Percentiles rank a stretch among this genome's conserved stretches.
Conservation (phyloP, 2,888 invertebrate species). For the Helicoverpa assulta region DNA sequence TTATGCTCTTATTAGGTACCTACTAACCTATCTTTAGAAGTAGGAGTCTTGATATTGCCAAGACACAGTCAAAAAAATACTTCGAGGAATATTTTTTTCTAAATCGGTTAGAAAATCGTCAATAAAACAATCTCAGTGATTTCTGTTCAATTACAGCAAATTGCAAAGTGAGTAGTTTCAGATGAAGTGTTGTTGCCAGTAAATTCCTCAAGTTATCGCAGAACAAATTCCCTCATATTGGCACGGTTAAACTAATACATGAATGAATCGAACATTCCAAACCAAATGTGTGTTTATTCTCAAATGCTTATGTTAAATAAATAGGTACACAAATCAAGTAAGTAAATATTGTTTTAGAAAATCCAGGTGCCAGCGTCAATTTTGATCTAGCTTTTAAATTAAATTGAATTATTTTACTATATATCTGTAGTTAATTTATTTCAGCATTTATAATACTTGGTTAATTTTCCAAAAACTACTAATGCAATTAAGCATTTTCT, state of each 20-base stretch:
- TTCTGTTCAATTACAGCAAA: neutral
- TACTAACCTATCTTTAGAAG: too few relatives aligned
- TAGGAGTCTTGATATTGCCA: too few relatives aligned
- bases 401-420: too few relatives aligned
- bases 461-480: too few relatives aligned
- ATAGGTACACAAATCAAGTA: neutral
- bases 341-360: conserved; percentile 13
- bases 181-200: conserved; percentile 12
- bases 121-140: too few relatives aligned
- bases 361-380: neutral
- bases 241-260: conserved; percentile 15
- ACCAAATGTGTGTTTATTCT: conserved; percentile 20
- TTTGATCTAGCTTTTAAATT: neutral
- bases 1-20: too few relatives aligned
- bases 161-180: conserved; percentile 3
- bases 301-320: conserved; percentile 2
- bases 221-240: conserved; percentile 7
- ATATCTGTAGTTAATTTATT: too few relatives aligned
- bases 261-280: neutral
- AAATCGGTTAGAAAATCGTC: too few relatives aligned
- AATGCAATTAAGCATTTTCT: too few relatives aligned
- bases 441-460: too few relatives aligned
- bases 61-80: too few relatives aligned
- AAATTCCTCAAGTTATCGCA: conserved; percentile 24
- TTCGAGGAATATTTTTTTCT: too few relatives aligned